Conservation (phyloP, 2,113 vertebrate species). For the Tyto alba region DNA sequence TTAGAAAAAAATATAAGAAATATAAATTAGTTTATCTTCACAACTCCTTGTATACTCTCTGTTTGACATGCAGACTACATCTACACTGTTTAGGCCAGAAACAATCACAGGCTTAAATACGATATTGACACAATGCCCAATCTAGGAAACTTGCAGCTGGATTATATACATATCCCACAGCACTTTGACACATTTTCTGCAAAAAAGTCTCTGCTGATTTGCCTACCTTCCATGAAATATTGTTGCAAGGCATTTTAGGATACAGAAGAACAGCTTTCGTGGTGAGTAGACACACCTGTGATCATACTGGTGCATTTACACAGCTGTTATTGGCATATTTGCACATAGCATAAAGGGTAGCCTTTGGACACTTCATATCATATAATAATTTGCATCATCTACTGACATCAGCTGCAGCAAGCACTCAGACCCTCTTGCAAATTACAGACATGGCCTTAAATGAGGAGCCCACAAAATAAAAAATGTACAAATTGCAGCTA, state of each 20-base stretch:
- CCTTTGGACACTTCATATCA: background rate
- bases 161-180: background rate
- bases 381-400: background rate
- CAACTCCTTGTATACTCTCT: background rate
- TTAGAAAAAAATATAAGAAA: background rate
- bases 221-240: background rate
- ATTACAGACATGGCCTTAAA: background rate
- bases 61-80: background rate
- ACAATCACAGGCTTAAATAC: background rate
- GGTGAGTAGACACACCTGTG: background rate
- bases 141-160: background rate
- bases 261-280: background rate
- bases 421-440: background rate
- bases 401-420: background rate
- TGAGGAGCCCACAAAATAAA: background rate
- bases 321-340: background rate
- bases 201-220: background rate
- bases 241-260: background rate
- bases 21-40: background rate
- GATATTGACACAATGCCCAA: background rate
- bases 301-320: background rate
- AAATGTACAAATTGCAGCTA: accelerated
- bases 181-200: too few relatives aligned
- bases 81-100: background rate
- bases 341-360: background rate